Conservation (phyloP, 2,113 vertebrate genomes). For the Corydoras sp. region DNA sequence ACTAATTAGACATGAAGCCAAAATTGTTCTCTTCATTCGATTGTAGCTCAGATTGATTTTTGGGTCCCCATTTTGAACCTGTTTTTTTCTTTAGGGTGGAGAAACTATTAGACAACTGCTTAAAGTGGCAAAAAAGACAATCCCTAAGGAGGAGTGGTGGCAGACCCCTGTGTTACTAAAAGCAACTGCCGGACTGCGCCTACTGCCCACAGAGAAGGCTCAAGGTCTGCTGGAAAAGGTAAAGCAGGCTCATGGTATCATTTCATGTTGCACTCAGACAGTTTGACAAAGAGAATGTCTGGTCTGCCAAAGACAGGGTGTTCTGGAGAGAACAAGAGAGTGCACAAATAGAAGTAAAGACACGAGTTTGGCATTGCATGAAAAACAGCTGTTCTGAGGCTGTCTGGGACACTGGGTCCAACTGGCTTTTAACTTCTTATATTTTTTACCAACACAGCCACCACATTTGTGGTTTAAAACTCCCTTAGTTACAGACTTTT, state of each 20-base stretch:
- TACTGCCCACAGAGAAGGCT: constrained; percentile 84
- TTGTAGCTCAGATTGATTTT: not conserved
- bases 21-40: not conserved
- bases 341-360: constrained; percentile 31
- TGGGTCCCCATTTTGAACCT: not conserved
- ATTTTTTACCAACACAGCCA: constrained; percentile 57
- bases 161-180: constrained; percentile 89
- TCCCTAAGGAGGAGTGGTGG: constrained; percentile 83
- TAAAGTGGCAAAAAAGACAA: constrained; percentile 79
- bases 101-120: constrained; percentile 79
- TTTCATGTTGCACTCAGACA: constrained; percentile 48
- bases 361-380: constrained; percentile 49
- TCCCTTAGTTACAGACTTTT: constrained; percentile 52
- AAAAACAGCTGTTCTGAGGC: constrained; percentile 68
- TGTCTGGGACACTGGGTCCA: constrained; percentile 57
- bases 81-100: constrained; percentile 70
- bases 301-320: constrained; percentile 51
- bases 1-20: not conserved
- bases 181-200: constrained; percentile 89
- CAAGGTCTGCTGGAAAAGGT: constrained; percentile 83
- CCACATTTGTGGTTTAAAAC: constrained; percentile 52
- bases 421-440: constrained; percentile 61
- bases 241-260: constrained; percentile 48
- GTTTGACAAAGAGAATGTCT: constrained; percentile 51
- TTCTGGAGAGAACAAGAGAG: constrained; percentile 42